Base-by-base conservation (phyloP, 1,140 invertebrate genomes). In the Pseudomyrmex gracilis region DNA sequence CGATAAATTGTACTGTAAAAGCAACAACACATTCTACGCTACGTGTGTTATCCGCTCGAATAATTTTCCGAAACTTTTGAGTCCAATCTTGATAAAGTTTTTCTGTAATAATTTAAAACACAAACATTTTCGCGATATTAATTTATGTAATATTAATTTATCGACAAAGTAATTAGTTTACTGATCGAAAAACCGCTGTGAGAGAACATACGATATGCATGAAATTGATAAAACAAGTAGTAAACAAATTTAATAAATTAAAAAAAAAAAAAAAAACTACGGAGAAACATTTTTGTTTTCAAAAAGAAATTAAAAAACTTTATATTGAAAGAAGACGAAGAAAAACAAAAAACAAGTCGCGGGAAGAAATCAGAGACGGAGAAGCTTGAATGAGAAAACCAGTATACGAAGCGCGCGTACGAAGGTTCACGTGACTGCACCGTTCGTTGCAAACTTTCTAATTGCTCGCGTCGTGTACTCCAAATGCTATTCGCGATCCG, bases 371-470 rank as follows among this genome's bases (percentile, higher is more conserved):
- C 45, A 53, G 24, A 20, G 24, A 20, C 13, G 55, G 34, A 22
- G 45, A 67, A 67, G 64, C 15, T 57, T 58, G 66, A 70, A 68
- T 78, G 53, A 43, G 51, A 70, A 80, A 71, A 70, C 57, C 34
- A 2, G 47, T 67, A 64, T 9, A n/a, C n/a, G n/a, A n/a, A n/a
- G 49, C 24, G 61, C 58, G 76, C 76, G 64, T 70, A 60, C 60
- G 60, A 76, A 76, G 60, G 73, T 76, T 24, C 47, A 24, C 60
- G 20, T 60, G 53, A 80, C 60, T 71, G 53, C 76, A 71, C 43
- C 76, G 51, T 22, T 58, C 53, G 64, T 45, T 17, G 53, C 15
- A n/a, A 78, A 80, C 76, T 71, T 80, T 80, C 76, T 57, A 80
- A 80, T 71, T 71, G 76, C 45, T 57, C 53, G n/a, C 45, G 22